A percentile compares a stretch with the other conserved stretches of the same genome.
Conservation (phyloP, 2,113 vertebrate species). For the Strix uralensis region DNA sequence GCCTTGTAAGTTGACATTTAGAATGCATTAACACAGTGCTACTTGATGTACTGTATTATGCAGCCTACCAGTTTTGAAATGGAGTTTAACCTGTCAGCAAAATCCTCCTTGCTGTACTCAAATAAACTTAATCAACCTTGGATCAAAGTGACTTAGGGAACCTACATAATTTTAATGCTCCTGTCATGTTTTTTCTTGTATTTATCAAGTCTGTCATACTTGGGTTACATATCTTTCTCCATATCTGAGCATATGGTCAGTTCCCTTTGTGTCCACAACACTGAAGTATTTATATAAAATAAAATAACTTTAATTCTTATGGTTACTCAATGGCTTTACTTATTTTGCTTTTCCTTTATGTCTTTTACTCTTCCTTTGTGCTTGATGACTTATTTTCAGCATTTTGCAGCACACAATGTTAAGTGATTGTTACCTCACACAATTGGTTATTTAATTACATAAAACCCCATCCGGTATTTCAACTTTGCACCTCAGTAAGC, state of each 20-base stretch:
- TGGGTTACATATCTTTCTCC: neutral
- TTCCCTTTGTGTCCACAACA: neutral
- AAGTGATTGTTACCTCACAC: neutral
- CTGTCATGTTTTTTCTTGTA: neutral
- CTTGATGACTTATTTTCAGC: neutral
- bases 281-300: neutral
- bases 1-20: slow-evolving; percentile 1
- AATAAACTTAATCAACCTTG: slow-evolving; percentile 12
- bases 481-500: neutral
- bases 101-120: slow-evolving; percentile 17
- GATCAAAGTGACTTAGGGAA: slow-evolving; percentile 12
- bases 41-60: slow-evolving; percentile 27
- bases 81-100: slow-evolving; percentile 26
- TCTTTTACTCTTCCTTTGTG: neutral
- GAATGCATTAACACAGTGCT: slow-evolving; percentile 31
- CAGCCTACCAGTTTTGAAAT: slow-evolving; percentile 36
- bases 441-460: neutral
- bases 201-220: neutral
- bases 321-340: neutral
- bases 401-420: neutral
- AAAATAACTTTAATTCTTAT: neutral
- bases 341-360: neutral
- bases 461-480: neutral
- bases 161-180: neutral
- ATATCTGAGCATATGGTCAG: neutral